Evolutionary conservation across 2,797 vertebrate genomes (phyloP), one percentile per base, ranked within the genome.

Genomic region (Onychomys arenicola): DNA sequence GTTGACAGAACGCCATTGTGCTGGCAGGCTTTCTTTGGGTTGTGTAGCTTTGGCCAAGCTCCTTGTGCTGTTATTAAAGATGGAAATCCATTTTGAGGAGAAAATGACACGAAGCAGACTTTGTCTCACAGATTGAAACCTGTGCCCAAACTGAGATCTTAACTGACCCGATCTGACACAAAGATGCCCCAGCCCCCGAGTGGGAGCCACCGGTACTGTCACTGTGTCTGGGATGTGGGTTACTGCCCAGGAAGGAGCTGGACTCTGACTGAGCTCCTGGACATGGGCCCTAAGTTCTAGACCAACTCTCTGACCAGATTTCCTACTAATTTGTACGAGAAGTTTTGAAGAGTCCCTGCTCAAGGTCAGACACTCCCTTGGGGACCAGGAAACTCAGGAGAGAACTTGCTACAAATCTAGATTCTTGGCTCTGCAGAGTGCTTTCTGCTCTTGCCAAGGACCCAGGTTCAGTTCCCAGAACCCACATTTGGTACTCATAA

Each of bases 101-200:
- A 96, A 94, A 92, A 78, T 90, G 93, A 16, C 12, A 67, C 4
- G 61, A 84, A 96, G 21, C 59, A 76, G 81, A 89, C 82, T 92
- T 89, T 88, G 10, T 37, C 49, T 40, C 61, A 14, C 46, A 55
- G 67, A 65, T 34, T 49, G 16, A 82, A 77, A 82, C 55, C 25
- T 46, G 84, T n/a, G 67, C 32, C 89, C 49, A 78, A 89, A 81
- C 43, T 65, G 80, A 89, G 40, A 86, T 84, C 84, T 76, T 57
- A 80, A 80, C 63, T 49, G n/a, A 13, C n/a, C n/a, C n/a, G n/a
- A n/a, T 89, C 13, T 65, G n/a, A 73, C 76, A 43, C n/a, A 57
- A 75, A 92, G 14, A 43, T 23, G 8, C 29, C 43, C 71, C 32
- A 5, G 12, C 0, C 29, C 6, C n/a, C 2, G 8, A 27, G 49